Evolutionary conservation across 1,140 invertebrate species (phyloP), one percentile per base, ranked within the genome.

Genomic region (Halesus radiatus): DNA sequence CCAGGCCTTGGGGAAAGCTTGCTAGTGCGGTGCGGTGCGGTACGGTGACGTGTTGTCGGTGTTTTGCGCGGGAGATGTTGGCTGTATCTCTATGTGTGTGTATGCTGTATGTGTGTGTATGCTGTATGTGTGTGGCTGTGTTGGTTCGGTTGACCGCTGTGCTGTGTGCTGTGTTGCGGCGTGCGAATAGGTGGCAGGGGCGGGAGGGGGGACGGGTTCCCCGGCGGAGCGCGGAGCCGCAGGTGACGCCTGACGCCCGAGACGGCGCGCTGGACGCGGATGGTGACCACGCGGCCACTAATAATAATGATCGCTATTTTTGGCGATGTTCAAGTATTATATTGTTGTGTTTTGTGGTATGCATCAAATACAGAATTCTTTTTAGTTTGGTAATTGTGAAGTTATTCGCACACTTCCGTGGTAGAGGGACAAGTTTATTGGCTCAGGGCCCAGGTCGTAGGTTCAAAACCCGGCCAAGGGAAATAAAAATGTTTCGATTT

Each of bases 201-300:
- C 5, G 26, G 13, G 26, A 7, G 26, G 3, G 62, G 22, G 64
- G 64, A 68, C 64, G 64, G 64, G 23, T 68, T 68, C 64, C 64
- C 64, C 64, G 64, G 32, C 64, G 64, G 64, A n/a, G 29, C 20
- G 16, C 23, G 29, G 64, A 8, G 26, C 18, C 64, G 64, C 32
- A 26, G 29, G 29, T 60, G 37, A 45, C 10, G 37, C 37, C 37
- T 32, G 54, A 58, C 56, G 56, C 62, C 62, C 26, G 62, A 66
- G 62, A 66, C 62, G 62, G 62, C 62, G 45, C 37, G 45, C 37
- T 32, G 62, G 62, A 13, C 60, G 60, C 23, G 62, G 22, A n/a
- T 29, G 66, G 37, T 8, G 66, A 45, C 66, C 37, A 52, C 68
- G 22, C 45, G 68, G 16, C 68, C 64, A 32, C 23, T 16, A n/a